Evolutionary conservation across 2,888 invertebrate species (phyloP).

Genomic region (Sphaerophoria rueppellii): DNA sequence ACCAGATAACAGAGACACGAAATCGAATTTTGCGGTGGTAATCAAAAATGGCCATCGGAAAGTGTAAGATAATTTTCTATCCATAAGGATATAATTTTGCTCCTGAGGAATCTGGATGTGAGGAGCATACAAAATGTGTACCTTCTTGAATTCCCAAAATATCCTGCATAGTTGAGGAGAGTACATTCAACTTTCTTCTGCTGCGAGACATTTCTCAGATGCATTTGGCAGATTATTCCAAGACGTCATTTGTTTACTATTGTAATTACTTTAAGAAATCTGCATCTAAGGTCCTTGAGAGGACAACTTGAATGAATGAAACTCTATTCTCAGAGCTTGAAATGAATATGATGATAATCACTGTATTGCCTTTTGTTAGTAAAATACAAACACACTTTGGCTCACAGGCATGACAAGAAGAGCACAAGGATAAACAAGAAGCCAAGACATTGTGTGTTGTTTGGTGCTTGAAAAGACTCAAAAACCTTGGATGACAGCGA

Average conservation of each 20-base stretch:
- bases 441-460: slow-evolving; percentile 45
- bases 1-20: neutral
- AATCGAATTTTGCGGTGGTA: slow-evolving; percentile 19
- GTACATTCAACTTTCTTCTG: slow-evolving; percentile 38
- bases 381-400: neutral
- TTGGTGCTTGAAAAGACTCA: slow-evolving; percentile 11
- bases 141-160: slow-evolving; percentile 4
- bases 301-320: slow-evolving; percentile 1
- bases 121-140: neutral
- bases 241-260: slow-evolving; percentile 20
- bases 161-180: neutral
- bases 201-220: slow-evolving; percentile 26
- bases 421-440: slow-evolving; percentile 31
- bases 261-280: slow-evolving; percentile 34
- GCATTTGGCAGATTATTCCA: slow-evolving; percentile 49
- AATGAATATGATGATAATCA: slow-evolving; percentile 24
- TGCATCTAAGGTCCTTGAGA: neutral
- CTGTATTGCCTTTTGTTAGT: slow-evolving; percentile 13
- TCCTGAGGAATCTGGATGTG: neutral
- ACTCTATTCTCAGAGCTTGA: neutral
- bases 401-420: slow-evolving; percentile 1
- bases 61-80: slow-evolving; percentile 5
- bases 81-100: neutral
- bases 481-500: slow-evolving; percentile 1
- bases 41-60: slow-evolving; percentile 20